Evolutionary conservation across 2,888 invertebrate genomes (phyloP), one percentile per base, ranked within the genome.

Genomic region (Ashinkailepas kermadecensis): DNA sequence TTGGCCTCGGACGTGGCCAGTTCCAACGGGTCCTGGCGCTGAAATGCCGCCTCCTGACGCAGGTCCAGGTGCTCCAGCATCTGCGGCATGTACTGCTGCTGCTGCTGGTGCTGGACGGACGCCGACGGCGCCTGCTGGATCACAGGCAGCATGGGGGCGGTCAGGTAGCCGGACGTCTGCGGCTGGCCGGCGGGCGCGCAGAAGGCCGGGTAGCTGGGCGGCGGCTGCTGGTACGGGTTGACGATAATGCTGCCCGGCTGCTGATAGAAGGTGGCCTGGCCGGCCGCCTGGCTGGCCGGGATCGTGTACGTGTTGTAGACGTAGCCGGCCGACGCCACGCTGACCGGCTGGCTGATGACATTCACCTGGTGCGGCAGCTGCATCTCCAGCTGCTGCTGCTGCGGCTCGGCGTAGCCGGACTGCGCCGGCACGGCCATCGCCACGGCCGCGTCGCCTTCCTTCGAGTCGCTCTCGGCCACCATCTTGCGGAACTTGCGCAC

Each of bases 401-500:
- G 74, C 39, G 54, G 18, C n/a, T 67, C 25, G 25, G 58, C 39
- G 81, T 65, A 58, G 9, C 23, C 39, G 18, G 21, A 65, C 67
- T 65, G 62, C 56, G 59, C 67, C 8, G 74, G 2, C 54, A 18
- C 25, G 18, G 54, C 0, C 8, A 10, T 54, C 21, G 74, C 54
- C 74, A 54, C 18, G 7, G 74, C 54, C 74, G 10, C 39, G 6
- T 54, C 12, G 11, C 15, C 54, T 18, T 74, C 39, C 74, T 74
- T 74, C 15, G 54, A 12, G 56, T 81, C 79, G 18, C 81, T 84
- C 23, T 85, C 85, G 56, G 83, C 58, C 81, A 84, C 85, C 79
- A 84, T 82, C 80, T 85, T 86, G 57, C 84, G 83, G 82, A 86
- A 86, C 81, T 85, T 86, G 15, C 85, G 83, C 18, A 86, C 85